A percentile compares a stretch with the other conserved stretches of the same genome.
phyloP scores from a whole-genome alignment of 1,140 invertebrate genomes.

The Neodiprion fabricii region DNA sequence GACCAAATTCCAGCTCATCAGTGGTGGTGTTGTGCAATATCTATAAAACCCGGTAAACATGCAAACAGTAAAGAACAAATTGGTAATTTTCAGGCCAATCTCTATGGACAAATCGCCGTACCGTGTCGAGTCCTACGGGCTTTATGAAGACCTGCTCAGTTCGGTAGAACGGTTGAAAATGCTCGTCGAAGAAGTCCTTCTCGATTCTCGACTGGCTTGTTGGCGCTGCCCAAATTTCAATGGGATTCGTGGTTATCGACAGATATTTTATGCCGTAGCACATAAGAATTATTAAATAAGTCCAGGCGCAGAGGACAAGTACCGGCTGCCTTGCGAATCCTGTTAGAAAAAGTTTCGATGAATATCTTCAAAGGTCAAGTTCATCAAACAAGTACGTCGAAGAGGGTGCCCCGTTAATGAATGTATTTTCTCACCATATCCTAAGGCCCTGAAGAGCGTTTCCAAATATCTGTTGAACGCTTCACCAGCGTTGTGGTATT shows the following conservation, averaged over 20 bases:
- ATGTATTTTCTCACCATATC: conserved; percentile 45
- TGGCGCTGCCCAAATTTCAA: conserved; percentile 88
- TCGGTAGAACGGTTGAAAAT: conserved; percentile 91
- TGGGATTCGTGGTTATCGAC: conserved; percentile 81
- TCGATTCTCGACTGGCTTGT: conserved; percentile 77
- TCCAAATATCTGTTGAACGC: conserved; percentile 59
- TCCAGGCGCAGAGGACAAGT: conserved; percentile 65
- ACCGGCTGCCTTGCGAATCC: conserved; percentile 71
- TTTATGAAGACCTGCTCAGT: conserved; percentile 86
- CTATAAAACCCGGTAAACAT: conserved; percentile 17
- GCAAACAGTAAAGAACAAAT: not conserved
- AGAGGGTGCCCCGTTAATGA: conserved; percentile 16
- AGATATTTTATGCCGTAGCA: conserved; percentile 71
- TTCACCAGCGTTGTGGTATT: conserved; percentile 5
- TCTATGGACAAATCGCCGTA: conserved; percentile 53
- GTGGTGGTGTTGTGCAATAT: conserved; percentile 39
- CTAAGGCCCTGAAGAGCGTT: conserved; percentile 63
- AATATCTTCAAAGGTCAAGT: conserved; percentile 12
- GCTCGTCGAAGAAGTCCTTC: conserved; percentile 83
- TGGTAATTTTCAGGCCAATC: conserved; percentile 21
- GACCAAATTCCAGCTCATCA: conserved; percentile 62
- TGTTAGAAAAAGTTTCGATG: conserved; percentile 31
- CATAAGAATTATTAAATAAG: conserved; percentile 66
- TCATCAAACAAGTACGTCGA: conserved; percentile 16
- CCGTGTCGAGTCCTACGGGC: conserved; percentile 49